Percentiles rank a stretch among this genome's conserved stretches.
These are phyloP conservation scores for Australoheros facetus DNA, from an alignment of 2,797 vertebrate genomes.

Conservation along the genomic window DNA sequence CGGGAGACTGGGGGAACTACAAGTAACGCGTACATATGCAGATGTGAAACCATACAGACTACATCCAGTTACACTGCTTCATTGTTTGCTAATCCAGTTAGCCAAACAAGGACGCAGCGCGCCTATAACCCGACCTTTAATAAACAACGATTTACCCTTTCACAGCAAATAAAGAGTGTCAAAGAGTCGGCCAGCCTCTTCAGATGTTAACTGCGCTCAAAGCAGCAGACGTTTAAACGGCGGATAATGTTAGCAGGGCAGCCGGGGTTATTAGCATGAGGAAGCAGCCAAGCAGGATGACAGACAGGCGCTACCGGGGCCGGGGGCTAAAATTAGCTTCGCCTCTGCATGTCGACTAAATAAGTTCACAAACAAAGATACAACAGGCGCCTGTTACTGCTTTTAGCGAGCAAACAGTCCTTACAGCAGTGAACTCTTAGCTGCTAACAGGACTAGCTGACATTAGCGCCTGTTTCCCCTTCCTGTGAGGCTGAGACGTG, in stretches of 20 bases:
- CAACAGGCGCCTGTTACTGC: background rate
- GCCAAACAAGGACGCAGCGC: background rate
- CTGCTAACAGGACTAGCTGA: conserved; percentile 47
- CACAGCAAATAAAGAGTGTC: background rate
- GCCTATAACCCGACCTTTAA: background rate
- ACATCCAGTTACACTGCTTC: background rate
- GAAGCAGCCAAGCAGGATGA: conserved; percentile 46
- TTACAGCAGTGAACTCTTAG: conserved; percentile 46
- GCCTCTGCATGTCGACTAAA: conserved; percentile 8
- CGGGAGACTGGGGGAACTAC: background rate
- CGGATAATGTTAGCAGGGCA: conserved; percentile 58
- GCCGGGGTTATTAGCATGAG: conserved; percentile 55
- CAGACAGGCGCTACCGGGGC: conserved; percentile 27
- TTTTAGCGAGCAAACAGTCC: conserved; percentile 14
- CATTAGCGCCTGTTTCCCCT: conserved; percentile 49
- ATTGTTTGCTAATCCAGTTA: conserved; percentile 14
- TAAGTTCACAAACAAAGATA: background rate
- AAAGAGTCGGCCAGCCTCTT: background rate
- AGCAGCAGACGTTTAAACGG: conserved; percentile 20
- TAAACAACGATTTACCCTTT: background rate
- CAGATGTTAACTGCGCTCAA: background rate
- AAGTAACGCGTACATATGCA: background rate
- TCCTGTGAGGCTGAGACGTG: conserved; percentile 38
- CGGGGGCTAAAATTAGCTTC: conserved; percentile 51
- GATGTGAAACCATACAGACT: background rate